phyloP scores from a whole-genome alignment of 2,888 invertebrate species.

The Azorinus chamasolen region DNA sequence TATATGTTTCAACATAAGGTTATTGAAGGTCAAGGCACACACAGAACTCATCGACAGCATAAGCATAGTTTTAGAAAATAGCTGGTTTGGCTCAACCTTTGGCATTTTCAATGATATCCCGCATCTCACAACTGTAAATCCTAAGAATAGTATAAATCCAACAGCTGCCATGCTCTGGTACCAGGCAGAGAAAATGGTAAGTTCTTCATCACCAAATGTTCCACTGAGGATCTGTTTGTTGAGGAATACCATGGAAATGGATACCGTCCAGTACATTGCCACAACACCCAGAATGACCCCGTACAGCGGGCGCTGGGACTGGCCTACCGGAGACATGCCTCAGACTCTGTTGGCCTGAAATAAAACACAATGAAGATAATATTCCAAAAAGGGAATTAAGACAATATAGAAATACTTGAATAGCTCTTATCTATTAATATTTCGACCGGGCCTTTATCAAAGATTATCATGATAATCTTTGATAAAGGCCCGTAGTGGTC shows the following conservation, averaged over 20 bases:
- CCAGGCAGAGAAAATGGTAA: conserved; percentile 86
- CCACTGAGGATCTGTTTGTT: conserved; percentile 92
- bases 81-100: conserved; percentile 57
- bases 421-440: too few relatives aligned
- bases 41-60: conserved; percentile 81
- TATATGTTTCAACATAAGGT: conserved; percentile 85
- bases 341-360: too few relatives aligned
- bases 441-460: too few relatives aligned
- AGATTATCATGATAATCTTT: too few relatives aligned
- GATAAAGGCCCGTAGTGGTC: too few relatives aligned
- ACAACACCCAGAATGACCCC: conserved; percentile 73
- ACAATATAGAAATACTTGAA: too few relatives aligned
- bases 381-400: too few relatives aligned
- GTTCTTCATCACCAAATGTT: conserved; percentile 70
- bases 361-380: too few relatives aligned
- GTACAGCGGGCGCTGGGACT: conserved; percentile 25
- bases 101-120: conserved; percentile 48
- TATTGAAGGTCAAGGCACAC: conserved; percentile 84
- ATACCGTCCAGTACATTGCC: conserved; percentile 90
- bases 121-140: conserved; percentile 35
- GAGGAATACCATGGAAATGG: conserved; percentile 97
- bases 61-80: conserved; percentile 75
- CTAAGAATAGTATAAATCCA: conserved; percentile 62
- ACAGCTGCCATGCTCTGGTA: conserved; percentile 83
- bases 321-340: conserved; percentile 7